These are phyloP conservation scores for Proisotoma minuta DNA, from an alignment of 2,888 invertebrate genomes.

Conservation along the genomic window DNA sequence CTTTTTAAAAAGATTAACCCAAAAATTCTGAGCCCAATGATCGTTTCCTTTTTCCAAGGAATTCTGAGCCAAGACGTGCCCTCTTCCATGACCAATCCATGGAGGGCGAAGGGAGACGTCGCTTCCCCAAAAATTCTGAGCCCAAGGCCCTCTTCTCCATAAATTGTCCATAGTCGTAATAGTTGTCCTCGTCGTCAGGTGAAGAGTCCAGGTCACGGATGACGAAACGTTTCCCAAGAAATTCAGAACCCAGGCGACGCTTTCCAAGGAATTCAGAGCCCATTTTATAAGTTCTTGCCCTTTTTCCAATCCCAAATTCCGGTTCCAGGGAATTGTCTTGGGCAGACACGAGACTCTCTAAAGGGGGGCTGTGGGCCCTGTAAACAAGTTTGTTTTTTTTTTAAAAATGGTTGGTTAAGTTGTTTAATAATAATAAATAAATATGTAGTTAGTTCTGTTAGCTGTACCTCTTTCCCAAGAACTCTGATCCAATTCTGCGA, in stretches of 20 bases:
- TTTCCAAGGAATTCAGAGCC: conserved; percentile 40
- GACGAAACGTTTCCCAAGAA: conserved; percentile 40
- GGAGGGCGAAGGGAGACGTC: not conserved
- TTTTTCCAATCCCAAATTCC: conserved; percentile 33
- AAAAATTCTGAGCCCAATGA: too few relatives aligned
- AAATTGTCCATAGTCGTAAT: too few relatives aligned
- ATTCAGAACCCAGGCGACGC: conserved; percentile 38
- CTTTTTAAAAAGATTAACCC: too few relatives aligned
- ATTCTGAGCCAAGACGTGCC: conserved; percentile 35
- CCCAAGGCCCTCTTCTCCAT: conserved; percentile 11
- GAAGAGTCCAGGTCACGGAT: conserved; percentile 23
- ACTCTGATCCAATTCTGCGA: conserved; percentile 44
- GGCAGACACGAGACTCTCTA: too few relatives aligned
- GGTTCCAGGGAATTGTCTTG: too few relatives aligned
- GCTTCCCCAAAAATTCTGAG: conserved; percentile 35
- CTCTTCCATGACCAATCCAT: not conserved
- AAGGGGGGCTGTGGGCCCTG: too few relatives aligned
- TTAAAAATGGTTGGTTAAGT: too few relatives aligned
- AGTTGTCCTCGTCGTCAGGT: conserved; percentile 34
- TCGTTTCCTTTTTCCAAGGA: conserved; percentile 29
- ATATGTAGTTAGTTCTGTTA: too few relatives aligned
- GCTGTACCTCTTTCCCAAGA: conserved; percentile 46
- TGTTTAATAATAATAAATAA: too few relatives aligned
- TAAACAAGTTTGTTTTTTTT: too few relatives aligned
- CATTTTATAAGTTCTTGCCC: conserved; percentile 22